Conservation (phyloP, 1,140 invertebrate species). For the Venustaconcha ellipsiformis region DNA sequence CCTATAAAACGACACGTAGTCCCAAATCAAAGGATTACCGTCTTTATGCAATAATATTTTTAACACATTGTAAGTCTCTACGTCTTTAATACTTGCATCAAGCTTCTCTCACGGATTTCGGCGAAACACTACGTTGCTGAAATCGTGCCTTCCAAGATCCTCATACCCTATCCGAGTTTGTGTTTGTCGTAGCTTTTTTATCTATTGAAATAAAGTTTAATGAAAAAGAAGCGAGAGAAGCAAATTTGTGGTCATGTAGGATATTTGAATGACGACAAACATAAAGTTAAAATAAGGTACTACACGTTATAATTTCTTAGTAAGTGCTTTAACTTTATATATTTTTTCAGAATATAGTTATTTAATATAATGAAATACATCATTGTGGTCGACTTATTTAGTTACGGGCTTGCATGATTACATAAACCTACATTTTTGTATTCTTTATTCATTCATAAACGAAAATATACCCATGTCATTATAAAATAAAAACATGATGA, state of each 20-base stretch:
- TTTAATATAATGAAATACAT: not conserved
- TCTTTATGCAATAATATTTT: too few relatives aligned
- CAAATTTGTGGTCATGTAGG: constrained; percentile 36
- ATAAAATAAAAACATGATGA: not conserved
- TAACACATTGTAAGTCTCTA: too few relatives aligned
- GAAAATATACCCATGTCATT: not conserved
- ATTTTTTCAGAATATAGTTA: not conserved
- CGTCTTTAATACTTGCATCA: too few relatives aligned
- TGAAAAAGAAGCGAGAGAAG: constrained; percentile 3
- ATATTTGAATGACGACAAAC: constrained; percentile 13
- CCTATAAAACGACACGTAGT: too few relatives aligned
- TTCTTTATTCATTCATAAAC: not conserved
- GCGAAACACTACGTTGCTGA: too few relatives aligned
- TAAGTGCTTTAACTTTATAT: not conserved
- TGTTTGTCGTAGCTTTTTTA: too few relatives aligned
- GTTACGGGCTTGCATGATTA: not conserved
- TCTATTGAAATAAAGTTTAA: constrained; percentile 18
- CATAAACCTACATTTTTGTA: not conserved
- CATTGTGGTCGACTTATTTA: not conserved
- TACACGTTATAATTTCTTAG: constrained; percentile 25
- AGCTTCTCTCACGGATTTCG: too few relatives aligned
- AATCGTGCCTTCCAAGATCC: too few relatives aligned
- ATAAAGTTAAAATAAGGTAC: constrained; percentile 24
- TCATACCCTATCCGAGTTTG: too few relatives aligned
- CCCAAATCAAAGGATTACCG: too few relatives aligned